Base-by-base conservation (phyloP, 2,113 vertebrate genomes). In the Cheilinus undulatus region DNA sequence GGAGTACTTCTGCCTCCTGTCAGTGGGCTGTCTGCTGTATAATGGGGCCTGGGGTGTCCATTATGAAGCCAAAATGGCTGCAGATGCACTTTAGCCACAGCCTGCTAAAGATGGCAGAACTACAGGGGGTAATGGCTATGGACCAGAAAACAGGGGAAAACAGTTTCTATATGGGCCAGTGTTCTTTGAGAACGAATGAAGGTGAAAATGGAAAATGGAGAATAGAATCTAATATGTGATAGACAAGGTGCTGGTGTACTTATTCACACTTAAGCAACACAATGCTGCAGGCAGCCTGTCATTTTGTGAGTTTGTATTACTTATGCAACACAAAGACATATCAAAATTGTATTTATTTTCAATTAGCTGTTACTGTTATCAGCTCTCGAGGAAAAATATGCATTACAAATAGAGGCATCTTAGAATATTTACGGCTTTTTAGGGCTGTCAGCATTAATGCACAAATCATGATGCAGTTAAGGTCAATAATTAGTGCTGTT, bases 21-120 rank as follows among this genome's bases (percentile, higher is more conserved):
- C 86, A 78, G 70, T 62, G 27, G 68, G 64, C 65, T 82, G 58
- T 85, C 73, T 76, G 72, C 72, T 69, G 27, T 75, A 50, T 90
- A 89, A 90, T 87, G 72, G 42, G 74, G 72, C 73, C 73, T 58
- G 34, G 28, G 50, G 74, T 74, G 61, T 84, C 85, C 82, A 89
- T 89, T 86, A 88, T 68, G 42, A 61, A 75, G 72, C 74, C 71
- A 79, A 81, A 88, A 86, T 84, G 77, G 69, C 64, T 13, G 27
- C 70, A 75, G 67, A 78, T 14, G 14, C 49, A 76, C 53, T 87
- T 82, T 69, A 73, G 69, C 46, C 62, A 62, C 43, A 50, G 36
- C 77, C 34, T 56, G 49, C 38, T 53, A 52, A 81, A 59, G 71
- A 73, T 50, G 49, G 32, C 34, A 36, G 22, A 45, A 46, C 26